Conservation (phyloP, 2,888 invertebrate species). For the Cremastinae sp. region DNA sequence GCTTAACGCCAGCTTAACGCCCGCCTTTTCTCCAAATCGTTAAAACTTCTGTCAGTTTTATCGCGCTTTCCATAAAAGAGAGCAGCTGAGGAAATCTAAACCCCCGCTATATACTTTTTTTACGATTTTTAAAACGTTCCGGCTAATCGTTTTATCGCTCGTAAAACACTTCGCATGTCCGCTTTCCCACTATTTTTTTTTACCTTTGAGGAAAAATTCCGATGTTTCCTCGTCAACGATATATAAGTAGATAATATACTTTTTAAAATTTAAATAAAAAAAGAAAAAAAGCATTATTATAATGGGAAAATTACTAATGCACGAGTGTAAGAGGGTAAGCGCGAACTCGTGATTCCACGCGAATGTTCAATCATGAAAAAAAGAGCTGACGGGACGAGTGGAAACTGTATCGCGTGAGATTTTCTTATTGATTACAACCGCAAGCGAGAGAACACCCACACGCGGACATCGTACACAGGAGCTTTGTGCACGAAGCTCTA, state of each 20-base stretch:
- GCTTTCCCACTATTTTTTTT: neutral
- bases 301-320: neutral
- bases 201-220: neutral
- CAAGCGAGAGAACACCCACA: constrained; percentile 36
- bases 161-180: neutral
- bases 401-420: constrained; percentile 48
- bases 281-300: neutral
- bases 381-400: constrained; percentile 27
- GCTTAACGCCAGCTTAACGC: constrained; percentile 32
- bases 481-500: neutral
- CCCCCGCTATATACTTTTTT: neutral
- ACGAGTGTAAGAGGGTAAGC: neutral
- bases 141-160: no score
- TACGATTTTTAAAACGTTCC: constrained; percentile 2
- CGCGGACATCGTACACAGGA: neutral
- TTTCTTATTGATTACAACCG: constrained; percentile 56
- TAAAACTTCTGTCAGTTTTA: constrained; percentile 5
- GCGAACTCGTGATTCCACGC: no score
- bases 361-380: constrained; percentile 24
- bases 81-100: neutral
- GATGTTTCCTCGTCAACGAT: neutral
- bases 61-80: neutral
- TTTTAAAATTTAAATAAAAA: neutral
- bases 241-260: no score
- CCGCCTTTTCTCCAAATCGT: constrained; percentile 8